Evolutionary conservation across 2,888 invertebrate species (phyloP).

Genomic region (Drosophila histrio): DNA sequence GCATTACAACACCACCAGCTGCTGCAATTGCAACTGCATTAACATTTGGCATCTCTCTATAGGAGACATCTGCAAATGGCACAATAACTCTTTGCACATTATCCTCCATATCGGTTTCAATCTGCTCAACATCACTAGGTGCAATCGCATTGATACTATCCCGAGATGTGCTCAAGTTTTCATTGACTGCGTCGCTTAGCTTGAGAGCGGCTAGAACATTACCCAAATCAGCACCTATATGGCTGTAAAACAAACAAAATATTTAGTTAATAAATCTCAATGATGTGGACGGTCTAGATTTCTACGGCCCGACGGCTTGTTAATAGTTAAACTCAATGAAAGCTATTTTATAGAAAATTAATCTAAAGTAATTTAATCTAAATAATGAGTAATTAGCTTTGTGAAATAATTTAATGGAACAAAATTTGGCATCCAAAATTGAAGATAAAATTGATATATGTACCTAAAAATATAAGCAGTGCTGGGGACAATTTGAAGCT

Average conservation of each 20-base stretch:
- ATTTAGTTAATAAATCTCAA: too few relatives aligned
- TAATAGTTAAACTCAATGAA: too few relatives aligned
- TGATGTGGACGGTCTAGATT: too few relatives aligned
- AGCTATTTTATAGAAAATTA: too few relatives aligned
- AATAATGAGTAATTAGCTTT: too few relatives aligned
- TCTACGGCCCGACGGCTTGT: too few relatives aligned
- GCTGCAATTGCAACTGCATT: conserved; percentile 1
- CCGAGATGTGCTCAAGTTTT: conserved; percentile 81
- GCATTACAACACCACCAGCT: conserved; percentile 12
- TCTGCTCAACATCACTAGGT: conserved; percentile 83
- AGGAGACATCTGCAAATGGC: conserved; percentile 81
- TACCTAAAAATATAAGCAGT: too few relatives aligned
- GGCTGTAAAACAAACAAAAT: conserved; percentile 13
- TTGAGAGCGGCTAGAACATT: conserved; percentile 61
- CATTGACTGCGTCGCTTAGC: conserved; percentile 52
- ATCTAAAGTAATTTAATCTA: too few relatives aligned
- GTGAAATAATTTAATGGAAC: too few relatives aligned
- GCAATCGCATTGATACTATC: conserved; percentile 84
- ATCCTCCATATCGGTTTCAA: conserved; percentile 84
- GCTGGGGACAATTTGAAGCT: too few relatives aligned
- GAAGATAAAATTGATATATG: too few relatives aligned
- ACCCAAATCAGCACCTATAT: conserved; percentile 39
- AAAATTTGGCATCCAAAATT: too few relatives aligned
- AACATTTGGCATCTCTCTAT: conserved; percentile 35
- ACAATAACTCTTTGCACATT: conserved; percentile 72